Evolutionary conservation across 2,888 invertebrate genomes (phyloP).

Genomic region (Malthinus seriepunctatus): DNA sequence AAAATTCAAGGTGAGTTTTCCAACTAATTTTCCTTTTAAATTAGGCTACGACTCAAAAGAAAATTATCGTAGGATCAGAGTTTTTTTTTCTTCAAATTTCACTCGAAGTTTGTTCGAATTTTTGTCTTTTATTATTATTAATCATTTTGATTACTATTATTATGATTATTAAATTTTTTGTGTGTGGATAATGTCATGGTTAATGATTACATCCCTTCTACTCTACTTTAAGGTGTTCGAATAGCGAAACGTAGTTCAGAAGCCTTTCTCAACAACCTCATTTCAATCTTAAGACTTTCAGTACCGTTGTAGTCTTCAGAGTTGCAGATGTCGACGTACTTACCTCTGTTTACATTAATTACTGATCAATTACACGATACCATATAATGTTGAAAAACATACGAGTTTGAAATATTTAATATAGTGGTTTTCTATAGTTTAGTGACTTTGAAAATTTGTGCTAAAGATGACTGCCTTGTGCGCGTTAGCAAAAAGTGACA

Average conservation of each 20-base stretch:
- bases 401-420: slow-evolving; percentile 4
- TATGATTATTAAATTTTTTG: slow-evolving; percentile 17
- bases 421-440: background rate
- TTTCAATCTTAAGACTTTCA: slow-evolving; percentile 45
- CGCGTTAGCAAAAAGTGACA: slow-evolving; percentile 45
- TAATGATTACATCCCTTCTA: slow-evolving; percentile 35
- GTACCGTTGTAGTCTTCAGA: slow-evolving; percentile 44
- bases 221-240: slow-evolving; percentile 39
- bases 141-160: slow-evolving; percentile 1
- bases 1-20: too few relatives aligned
- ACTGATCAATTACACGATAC: background rate
- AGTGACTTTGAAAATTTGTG: slow-evolving; percentile 1
- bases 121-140: background rate
- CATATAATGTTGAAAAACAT: background rate
- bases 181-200: slow-evolving; percentile 36
- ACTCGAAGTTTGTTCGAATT: background rate
- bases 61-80: too few relatives aligned
- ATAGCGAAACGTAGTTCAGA: slow-evolving; percentile 44
- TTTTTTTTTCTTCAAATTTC: too few relatives aligned
- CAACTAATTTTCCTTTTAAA: too few relatives aligned
- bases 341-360: slow-evolving; percentile 29
- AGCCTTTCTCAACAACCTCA: slow-evolving; percentile 47
- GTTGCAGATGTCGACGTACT: slow-evolving; percentile 40
- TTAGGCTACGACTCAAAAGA: too few relatives aligned
- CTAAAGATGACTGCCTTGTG: slow-evolving; percentile 45